These are phyloP conservation scores for Penaeus monodon DNA, from an alignment of 2,888 invertebrate genomes.

Conservation along the genomic window DNA sequence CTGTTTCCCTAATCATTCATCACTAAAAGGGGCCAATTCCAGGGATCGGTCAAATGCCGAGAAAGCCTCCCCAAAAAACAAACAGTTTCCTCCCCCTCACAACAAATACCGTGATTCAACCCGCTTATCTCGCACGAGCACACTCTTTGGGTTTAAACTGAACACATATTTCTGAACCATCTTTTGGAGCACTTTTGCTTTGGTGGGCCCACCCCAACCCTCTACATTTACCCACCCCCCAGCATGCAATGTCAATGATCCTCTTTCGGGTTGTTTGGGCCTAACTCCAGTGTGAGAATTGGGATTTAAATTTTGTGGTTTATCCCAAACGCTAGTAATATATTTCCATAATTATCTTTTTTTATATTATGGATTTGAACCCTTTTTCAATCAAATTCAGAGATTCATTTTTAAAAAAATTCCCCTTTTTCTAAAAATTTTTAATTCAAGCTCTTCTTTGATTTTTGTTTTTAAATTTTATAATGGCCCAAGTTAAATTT, in stretches of 20 bases:
- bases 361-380: no score
- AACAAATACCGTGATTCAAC: slow-evolving; percentile 32
- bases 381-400: no score
- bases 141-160: background rate
- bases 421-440: no score
- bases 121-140: slow-evolving; percentile 20
- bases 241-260: slow-evolving; percentile 23
- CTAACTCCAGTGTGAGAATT: no score
- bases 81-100: background rate
- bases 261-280: slow-evolving; percentile 20
- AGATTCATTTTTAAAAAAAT: no score
- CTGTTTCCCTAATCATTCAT: slow-evolving; percentile 40
- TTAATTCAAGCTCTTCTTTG: no score
- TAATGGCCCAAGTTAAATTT: no score
- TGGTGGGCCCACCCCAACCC: slow-evolving; percentile 9
- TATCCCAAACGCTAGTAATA: no score
- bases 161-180: slow-evolving; percentile 19
- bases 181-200: slow-evolving; percentile 20
- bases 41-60: slow-evolving; percentile 31
- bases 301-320: no score
- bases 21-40: slow-evolving; percentile 29
- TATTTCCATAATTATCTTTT: no score
- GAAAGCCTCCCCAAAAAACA: slow-evolving; percentile 31
- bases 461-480: no score
- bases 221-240: slow-evolving; percentile 11